A percentile compares a stretch with the other conserved stretches of the same genome.
phyloP scores from a whole-genome alignment of 2,797 vertebrate genomes.

The Avahi laniger region DNA sequence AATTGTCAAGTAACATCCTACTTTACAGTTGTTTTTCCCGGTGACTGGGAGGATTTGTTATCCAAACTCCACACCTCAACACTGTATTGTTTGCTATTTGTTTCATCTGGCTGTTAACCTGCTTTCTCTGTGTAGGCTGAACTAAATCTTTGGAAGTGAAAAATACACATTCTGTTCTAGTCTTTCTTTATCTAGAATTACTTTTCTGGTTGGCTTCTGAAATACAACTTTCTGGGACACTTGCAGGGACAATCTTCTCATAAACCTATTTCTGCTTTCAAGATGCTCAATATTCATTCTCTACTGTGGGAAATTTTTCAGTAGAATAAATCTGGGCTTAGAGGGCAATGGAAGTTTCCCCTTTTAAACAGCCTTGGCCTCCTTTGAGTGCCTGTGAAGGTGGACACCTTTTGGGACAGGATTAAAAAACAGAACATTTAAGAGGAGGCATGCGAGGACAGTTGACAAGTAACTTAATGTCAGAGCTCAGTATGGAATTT shows the following conservation, averaged over 20 bases:
- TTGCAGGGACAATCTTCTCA: background rate
- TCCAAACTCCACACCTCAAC: background rate
- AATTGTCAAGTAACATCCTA: background rate
- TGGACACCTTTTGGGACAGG: background rate
- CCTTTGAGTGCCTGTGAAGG: background rate
- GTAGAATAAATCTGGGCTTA: background rate
- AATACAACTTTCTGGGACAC: background rate
- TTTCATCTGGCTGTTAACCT: background rate
- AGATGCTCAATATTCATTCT: background rate
- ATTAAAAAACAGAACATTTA: background rate
- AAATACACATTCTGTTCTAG: background rate
- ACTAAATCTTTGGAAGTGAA: background rate
- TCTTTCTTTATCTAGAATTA: background rate
- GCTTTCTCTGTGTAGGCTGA: background rate
- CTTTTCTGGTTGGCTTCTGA: slow-evolving; percentile 30
- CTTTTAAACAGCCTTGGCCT: background rate
- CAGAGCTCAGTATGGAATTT: background rate
- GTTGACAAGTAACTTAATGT: background rate
- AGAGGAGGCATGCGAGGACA: background rate
- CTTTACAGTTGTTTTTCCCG: background rate
- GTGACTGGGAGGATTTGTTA: background rate
- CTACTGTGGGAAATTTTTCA: background rate
- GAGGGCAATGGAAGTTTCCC: background rate
- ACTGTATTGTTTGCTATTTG: background rate
- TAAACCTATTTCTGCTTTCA: slow-evolving; percentile 18